These are phyloP conservation scores for Dione juno DNA, from an alignment of 2,888 invertebrate species.

Conservation along the genomic window DNA sequence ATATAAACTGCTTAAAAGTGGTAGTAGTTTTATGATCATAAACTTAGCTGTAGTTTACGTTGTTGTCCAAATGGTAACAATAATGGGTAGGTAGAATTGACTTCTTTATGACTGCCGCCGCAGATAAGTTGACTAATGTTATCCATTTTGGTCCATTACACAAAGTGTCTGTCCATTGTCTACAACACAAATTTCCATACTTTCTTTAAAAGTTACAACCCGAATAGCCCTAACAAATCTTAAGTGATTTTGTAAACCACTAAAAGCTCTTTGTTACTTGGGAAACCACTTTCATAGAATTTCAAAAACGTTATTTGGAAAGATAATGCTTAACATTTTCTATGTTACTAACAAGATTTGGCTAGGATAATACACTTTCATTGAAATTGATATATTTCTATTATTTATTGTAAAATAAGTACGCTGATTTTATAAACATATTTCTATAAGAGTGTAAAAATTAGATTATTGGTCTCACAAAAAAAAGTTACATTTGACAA, in stretches of 20 bases:
- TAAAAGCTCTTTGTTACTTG: constrained; percentile 46
- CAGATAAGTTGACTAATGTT: constrained; percentile 69
- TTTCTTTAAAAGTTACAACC: constrained; percentile 48
- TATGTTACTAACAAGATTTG: background rate
- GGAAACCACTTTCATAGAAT: constrained; percentile 27
- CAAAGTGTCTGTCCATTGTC: constrained; percentile 71
- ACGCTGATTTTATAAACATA: background rate
- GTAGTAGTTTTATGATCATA: constrained; percentile 44
- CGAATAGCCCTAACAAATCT: constrained; percentile 47
- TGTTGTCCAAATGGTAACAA: constrained; percentile 66
- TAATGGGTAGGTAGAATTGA: constrained; percentile 62
- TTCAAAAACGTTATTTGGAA: constrained; percentile 25
- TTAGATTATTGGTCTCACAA: constrained; percentile 3
- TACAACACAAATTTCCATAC: constrained; percentile 52
- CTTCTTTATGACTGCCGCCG: constrained; percentile 70
- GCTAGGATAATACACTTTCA: background rate
- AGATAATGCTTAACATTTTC: constrained; percentile 16
- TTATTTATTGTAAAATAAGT: background rate
- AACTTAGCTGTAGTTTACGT: constrained; percentile 48
- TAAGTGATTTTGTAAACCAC: constrained; percentile 47
- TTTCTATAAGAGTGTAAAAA: background rate
- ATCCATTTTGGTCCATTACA: constrained; percentile 73
- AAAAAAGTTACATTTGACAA: constrained; percentile 27
- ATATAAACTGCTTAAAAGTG: constrained; percentile 30
- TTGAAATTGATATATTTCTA: background rate